These are phyloP conservation scores for Archips crataeganus DNA, from an alignment of 2,888 invertebrate genomes.

Conservation along the genomic window DNA sequence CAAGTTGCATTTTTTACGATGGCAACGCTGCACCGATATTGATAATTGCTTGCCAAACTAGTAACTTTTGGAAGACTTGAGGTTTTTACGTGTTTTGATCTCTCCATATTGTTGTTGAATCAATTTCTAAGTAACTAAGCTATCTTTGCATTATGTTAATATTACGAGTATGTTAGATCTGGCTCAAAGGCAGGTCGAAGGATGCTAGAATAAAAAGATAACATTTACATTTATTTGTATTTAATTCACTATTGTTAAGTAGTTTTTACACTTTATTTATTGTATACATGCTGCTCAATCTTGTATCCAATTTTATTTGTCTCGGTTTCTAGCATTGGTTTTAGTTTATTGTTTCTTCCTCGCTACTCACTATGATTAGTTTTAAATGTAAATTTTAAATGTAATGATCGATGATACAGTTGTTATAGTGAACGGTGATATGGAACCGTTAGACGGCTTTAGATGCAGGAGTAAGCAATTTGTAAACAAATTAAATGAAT, in stretches of 20 bases:
- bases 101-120: constrained; percentile 34
- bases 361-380: constrained; percentile 25
- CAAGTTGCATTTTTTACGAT: constrained; percentile 46
- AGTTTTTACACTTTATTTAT: constrained; percentile 70
- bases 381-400: constrained; percentile 24
- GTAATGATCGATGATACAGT: constrained; percentile 37
- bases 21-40: constrained; percentile 19
- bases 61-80: constrained; percentile 39
- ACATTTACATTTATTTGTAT: constrained; percentile 44
- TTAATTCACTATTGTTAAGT: constrained; percentile 57
- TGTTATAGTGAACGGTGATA: constrained; percentile 41
- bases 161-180: constrained; percentile 13
- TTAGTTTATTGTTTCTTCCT: constrained; percentile 37
- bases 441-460: constrained; percentile 54
- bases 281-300: constrained; percentile 67
- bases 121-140: constrained; percentile 34
- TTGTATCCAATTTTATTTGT: constrained; percentile 53
- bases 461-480: constrained; percentile 66
- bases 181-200: constrained; percentile 12
- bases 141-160: constrained; percentile 25
- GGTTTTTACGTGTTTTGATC: constrained; percentile 30
- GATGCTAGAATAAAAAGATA: constrained; percentile 27
- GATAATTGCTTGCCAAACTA: constrained; percentile 46
- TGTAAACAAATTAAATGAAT: constrained; percentile 70
- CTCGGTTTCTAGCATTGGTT: constrained; percentile 48